These are phyloP conservation scores for Acanthaster planci DNA, from an alignment of 35 echinoderm and acorn worm species.

Conservation along the genomic window DNA sequence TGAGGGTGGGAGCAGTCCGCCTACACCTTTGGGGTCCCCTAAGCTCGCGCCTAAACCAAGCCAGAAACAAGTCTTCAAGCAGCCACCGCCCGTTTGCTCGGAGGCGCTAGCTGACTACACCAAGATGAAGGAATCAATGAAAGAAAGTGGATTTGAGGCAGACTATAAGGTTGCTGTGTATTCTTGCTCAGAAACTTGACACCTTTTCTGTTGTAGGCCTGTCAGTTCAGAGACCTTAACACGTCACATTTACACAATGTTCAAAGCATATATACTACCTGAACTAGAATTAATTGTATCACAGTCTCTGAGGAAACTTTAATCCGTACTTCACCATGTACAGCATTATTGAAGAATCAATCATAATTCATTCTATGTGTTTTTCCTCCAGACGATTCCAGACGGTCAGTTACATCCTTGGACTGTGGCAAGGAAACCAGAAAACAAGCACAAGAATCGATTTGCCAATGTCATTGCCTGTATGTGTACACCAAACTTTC, in stretches of 20 bases:
- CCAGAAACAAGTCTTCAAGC: neutral
- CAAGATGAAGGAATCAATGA: neutral
- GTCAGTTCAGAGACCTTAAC: too few species aligned
- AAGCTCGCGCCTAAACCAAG: neutral
- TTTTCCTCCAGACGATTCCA: slow-evolving; percentile 45
- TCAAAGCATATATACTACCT: too few species aligned
- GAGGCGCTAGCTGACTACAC: neutral
- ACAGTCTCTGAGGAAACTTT: too few species aligned
- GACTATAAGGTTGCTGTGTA: slow-evolving; percentile 22
- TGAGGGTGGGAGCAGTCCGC: neutral
- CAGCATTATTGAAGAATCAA: too few species aligned
- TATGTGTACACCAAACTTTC: too few species aligned
- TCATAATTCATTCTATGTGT: neutral
- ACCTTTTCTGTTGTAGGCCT: too few species aligned
- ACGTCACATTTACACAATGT: too few species aligned
- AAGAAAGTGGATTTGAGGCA: neutral
- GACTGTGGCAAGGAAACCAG: slow-evolving; percentile 64
- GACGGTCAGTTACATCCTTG: slow-evolving; percentile 52
- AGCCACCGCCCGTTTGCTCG: neutral
- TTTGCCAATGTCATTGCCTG: slow-evolving; percentile 70
- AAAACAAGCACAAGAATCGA: slow-evolving; percentile 70
- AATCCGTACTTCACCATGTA: too few species aligned
- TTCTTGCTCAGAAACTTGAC: too few species aligned
- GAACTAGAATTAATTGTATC: too few species aligned
- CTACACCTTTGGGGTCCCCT: neutral